Evolutionary conservation across 2,797 vertebrate genomes (phyloP).

Genomic region (Bovichtus variegatus): DNA sequence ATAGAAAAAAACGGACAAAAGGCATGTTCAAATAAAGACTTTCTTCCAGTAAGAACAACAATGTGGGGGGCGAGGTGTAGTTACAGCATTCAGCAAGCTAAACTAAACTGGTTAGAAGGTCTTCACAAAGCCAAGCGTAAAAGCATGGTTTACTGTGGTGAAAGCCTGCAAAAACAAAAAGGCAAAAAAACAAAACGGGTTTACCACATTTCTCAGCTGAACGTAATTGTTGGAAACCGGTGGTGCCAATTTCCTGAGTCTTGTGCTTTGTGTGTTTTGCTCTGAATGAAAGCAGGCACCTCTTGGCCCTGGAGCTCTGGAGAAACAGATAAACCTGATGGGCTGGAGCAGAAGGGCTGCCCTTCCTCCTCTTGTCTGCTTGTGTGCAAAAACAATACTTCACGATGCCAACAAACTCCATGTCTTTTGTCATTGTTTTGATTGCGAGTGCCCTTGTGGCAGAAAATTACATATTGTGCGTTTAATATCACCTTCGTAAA

Average conservation of each 20-base stretch:
- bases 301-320: conserved; percentile 29
- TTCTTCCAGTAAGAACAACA: not conserved
- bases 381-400: not conserved
- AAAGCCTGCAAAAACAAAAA: not conserved
- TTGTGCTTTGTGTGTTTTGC: conserved; percentile 34
- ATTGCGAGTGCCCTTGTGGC: no score
- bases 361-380: conserved; percentile 21
- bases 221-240: conserved; percentile 8
- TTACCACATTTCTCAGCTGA: conserved; percentile 13
- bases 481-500: no score
- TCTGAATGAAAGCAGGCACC: conserved; percentile 31
- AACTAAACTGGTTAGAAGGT: not conserved
- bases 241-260: conserved; percentile 18
- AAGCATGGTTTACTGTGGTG: not conserved
- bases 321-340: conserved; percentile 25
- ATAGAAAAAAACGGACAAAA: conserved; percentile 26
- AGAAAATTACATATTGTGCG: no score
- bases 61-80: not conserved
- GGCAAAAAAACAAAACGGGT: not conserved
- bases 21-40: not conserved
- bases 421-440: no score
- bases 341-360: not conserved
- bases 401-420: no score
- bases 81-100: not conserved
- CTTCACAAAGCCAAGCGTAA: not conserved